Conservation (phyloP, 92 coral and sea anemone genomes). For the Diadumene lineata region DNA sequence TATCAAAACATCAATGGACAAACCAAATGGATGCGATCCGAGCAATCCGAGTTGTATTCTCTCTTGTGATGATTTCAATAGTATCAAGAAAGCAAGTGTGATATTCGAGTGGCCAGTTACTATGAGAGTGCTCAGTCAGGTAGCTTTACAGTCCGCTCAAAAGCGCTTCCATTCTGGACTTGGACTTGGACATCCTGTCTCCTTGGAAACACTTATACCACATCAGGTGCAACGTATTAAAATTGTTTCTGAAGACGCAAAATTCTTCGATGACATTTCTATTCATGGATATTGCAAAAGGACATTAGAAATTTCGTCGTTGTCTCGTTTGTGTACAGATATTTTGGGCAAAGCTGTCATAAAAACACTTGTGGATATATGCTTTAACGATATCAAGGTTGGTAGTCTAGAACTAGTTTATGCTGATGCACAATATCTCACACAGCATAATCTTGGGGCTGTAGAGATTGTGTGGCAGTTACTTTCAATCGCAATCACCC, state of each 20-base stretch:
- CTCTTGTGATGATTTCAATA: conserved; percentile 40
- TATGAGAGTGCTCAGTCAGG: conserved; percentile 44
- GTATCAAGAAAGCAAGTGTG: conserved; percentile 44
- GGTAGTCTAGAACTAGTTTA: too few relatives aligned
- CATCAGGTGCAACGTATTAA: neutral
- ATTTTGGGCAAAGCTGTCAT: conserved; percentile 39
- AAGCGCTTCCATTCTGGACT: neutral
- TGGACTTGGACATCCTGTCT: neutral
- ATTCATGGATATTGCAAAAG: conserved; percentile 63
- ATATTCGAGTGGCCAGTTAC: conserved; percentile 66
- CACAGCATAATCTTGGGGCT: too few relatives aligned
- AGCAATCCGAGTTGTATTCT: conserved; percentile 21
- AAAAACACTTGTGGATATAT: conserved; percentile 46
- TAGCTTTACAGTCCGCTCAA: conserved; percentile 40
- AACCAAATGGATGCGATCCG: conserved; percentile 31
- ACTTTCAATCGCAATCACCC: too few relatives aligned
- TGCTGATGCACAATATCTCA: too few relatives aligned
- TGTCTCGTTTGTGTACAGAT: conserved; percentile 43
- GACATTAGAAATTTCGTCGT: conserved; percentile 45
- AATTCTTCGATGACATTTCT: conserved; percentile 40
- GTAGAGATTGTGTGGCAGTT: too few relatives aligned
- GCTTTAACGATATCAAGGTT: conserved; percentile 68
- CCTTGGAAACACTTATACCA: neutral
- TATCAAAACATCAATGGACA: conserved; percentile 33
- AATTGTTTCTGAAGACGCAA: neutral